Base-by-base conservation (phyloP, 2,888 invertebrate genomes). In the Ophion ellenae region DNA sequence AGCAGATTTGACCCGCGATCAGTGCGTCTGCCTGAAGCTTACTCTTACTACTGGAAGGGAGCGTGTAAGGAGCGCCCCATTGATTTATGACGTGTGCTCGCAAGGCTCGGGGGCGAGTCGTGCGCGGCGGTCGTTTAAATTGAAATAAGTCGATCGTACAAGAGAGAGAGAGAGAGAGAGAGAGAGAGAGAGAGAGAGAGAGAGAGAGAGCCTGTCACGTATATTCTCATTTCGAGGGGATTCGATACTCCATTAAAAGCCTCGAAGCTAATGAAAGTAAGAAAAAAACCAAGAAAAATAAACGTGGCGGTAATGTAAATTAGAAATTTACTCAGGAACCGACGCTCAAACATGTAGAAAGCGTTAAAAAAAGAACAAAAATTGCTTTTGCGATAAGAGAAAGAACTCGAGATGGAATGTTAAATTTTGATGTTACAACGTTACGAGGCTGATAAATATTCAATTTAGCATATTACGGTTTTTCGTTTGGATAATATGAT, bases 21-120 rank as follows among this genome's bases (percentile, higher is more conserved):
- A 75, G 69, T 61, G 63, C 28, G 67, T 75, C 77, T 78, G 59
- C 47, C 78, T n/a, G 66, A 64, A 78, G 73, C 79, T 77, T 67
- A 66, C 63, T 40, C 61, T 75, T 75, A 75, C 59, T 69, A 64
- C 47, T 32, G 53, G 74, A 77, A 81, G 80, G 83, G 79, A 77
- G 74, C 69, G 63, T 63, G 74, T 53, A 69, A 64, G 57, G 45
- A 32, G 57, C 71, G 47, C 77, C 66, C 77, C 81, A 74, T 70
- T 83, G 86, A 86, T 83, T 86, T 78, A 86, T 78, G 81, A 81
- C 69, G 57, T 64, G 69, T 66, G 59, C 78, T 67, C 69, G n/a
- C 20, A 81, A 14, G 28, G 36, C 67, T 45, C 67, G n/a, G 47
- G 69, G 28, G 64, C n/a, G 17, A 78, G 28, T 69, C 69, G 66